A percentile compares a stretch with the other conserved stretches of the same genome.
Conservation (phyloP, 2,797 vertebrate species). For the Gadopsis marmoratus region DNA sequence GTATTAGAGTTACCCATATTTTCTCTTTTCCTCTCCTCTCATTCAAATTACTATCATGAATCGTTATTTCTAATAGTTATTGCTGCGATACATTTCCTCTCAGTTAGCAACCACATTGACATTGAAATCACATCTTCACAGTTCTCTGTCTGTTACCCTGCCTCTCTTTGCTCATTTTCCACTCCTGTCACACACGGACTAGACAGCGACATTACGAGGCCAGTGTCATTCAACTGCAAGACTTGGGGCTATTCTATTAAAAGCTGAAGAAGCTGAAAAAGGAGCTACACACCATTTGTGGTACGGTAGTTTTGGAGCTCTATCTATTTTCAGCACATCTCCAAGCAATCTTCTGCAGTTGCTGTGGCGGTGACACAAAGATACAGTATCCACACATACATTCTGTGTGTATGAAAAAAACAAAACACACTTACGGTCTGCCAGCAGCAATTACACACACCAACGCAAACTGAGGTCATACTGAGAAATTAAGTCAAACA, state of each 20-base stretch:
- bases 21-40: constrained; percentile 30
- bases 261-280: constrained; percentile 9
- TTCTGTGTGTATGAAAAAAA: constrained; percentile 1
- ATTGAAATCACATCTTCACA: constrained; percentile 33
- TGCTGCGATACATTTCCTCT: constrained; percentile 49
- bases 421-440: constrained; percentile 23
- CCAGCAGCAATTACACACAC: constrained; percentile 33
- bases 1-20: constrained; percentile 28
- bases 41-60: constrained; percentile 31
- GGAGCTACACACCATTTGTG: constrained; percentile 5
- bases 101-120: constrained; percentile 23
- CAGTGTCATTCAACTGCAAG: constrained; percentile 30
- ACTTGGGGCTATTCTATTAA: constrained; percentile 34
- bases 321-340: constrained; percentile 36
- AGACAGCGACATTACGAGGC: constrained; percentile 38
- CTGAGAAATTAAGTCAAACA: constrained; percentile 53
- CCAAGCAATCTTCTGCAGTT: constrained; percentile 4
- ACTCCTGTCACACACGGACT: constrained; percentile 16
- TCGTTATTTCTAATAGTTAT: constrained; percentile 38
- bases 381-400: constrained; percentile 11
- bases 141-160: constrained; percentile 15
- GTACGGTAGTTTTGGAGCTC: constrained; percentile 15
- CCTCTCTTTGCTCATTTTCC: constrained; percentile 27
- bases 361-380: constrained; percentile 24
- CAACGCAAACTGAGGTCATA: constrained; percentile 51